Conservation (phyloP, 2,113 vertebrate genomes). For the Petromus typicus region DNA sequence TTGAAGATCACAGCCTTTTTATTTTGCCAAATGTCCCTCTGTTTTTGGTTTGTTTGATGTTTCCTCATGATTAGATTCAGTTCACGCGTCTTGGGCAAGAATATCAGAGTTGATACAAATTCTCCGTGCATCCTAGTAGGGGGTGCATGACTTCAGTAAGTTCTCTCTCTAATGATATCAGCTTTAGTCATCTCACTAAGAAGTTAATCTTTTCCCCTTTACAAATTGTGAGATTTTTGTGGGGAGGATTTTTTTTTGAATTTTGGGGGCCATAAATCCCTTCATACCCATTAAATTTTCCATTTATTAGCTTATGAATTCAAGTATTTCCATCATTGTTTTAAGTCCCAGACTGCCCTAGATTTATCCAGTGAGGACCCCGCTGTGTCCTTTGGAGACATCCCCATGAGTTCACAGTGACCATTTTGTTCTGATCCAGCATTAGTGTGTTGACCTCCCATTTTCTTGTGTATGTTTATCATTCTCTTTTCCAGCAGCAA, state of each 20-base stretch:
- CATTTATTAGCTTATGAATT: background rate
- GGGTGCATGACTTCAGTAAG: background rate
- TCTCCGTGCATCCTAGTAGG: too few species aligned
- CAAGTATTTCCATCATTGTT: background rate
- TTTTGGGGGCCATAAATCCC: background rate
- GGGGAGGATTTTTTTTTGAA: background rate
- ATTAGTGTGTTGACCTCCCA: background rate
- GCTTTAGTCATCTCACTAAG: background rate
- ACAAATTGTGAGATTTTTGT: background rate
- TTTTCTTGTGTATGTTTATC: background rate
- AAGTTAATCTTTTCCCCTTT: background rate
- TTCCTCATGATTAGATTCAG: background rate
- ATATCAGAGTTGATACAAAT: accelerated
- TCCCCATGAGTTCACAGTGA: background rate
- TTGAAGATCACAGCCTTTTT: background rate
- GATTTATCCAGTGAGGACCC: background rate
- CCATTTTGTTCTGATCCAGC: background rate
- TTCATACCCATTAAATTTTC: background rate
- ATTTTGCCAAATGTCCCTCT: background rate
- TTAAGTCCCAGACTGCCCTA: background rate
- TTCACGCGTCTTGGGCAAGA: background rate
- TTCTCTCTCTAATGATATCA: background rate
- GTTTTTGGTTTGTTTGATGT: background rate
- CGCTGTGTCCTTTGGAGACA: background rate
- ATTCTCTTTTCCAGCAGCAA: background rate